phyloP scores from a whole-genome alignment of 37 sponge, comb jelly and placozoan genomes.

The Bolinopsis microptera region DNA sequence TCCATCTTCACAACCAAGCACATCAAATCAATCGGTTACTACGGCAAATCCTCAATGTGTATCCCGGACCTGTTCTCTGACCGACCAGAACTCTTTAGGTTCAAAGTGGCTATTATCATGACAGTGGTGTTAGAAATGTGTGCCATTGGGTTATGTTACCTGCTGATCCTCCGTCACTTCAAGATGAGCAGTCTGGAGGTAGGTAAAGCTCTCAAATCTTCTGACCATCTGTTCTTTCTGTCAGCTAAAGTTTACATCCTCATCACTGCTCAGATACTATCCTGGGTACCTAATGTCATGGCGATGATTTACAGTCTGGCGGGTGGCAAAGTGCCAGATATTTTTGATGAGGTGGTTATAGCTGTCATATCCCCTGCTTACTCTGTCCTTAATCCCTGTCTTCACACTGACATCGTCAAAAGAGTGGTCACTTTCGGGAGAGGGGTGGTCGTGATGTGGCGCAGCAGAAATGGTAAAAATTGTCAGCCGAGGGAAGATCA shows the following conservation, averaged over 20 bases:
- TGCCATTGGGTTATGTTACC: neutral
- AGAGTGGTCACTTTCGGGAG: too few relatives aligned
- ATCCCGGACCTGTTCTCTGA: constrained; percentile 11
- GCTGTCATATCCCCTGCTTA: constrained; percentile 16
- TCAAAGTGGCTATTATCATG: neutral
- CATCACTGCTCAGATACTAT: neutral
- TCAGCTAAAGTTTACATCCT: neutral
- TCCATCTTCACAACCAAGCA: neutral
- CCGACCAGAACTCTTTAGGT: neutral
- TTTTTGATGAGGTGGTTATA: neutral
- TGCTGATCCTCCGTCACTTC: neutral
- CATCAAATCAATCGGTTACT: neutral
- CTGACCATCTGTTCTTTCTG: neutral
- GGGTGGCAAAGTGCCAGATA: neutral
- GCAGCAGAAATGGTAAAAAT: too few relatives aligned
- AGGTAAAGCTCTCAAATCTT: neutral
- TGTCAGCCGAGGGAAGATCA: too few relatives aligned
- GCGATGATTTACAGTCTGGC: neutral
- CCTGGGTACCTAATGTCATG: neutral
- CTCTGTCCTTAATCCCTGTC: constrained; percentile 11
- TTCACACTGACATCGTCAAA: constrained; percentile 3
- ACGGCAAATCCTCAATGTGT: constrained; percentile 3
- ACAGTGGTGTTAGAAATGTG: neutral
- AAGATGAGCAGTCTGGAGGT: neutral
- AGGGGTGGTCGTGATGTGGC: too few relatives aligned